Evolutionary conservation across 2,888 invertebrate species (phyloP), one percentile per base, ranked within the genome.

Genomic region (Stenchaetothrips biformis): DNA sequence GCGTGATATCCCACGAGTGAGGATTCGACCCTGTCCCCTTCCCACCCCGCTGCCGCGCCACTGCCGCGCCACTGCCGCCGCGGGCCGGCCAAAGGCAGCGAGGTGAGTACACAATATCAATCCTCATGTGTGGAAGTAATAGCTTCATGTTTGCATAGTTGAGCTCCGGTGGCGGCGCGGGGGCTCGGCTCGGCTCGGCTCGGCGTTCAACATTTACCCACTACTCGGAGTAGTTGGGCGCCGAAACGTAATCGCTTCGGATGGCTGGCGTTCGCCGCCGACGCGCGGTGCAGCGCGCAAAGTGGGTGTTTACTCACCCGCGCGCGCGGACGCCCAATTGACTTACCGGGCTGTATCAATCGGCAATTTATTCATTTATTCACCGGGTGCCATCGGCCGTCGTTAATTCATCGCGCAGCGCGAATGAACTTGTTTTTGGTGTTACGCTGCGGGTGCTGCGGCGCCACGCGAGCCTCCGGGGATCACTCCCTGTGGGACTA

Each of bases 41-140:
- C 59, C 59, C 16, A 2, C 16, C 6, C 53, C 53, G 2, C 67
- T 21, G 21, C 67, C 9, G 2, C 67, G 67, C 67, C 11, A 9
- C 25, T 8, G 3, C 67, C 1, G 2, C 37, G 37, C 37, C 37
- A 4, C 37, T 4, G 37, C 37, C 37, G 37, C 37, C 37, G 37
- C 37, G 37, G 37, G 37, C 37, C 37, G 37, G 37, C 37, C 37
- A 37, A 37, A 37, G 21, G 67, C 67, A 4, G 11, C 67, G 25
- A 25, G 21, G 21, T 74, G 67, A 11, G 67, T 74, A 74, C 67
- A 74, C 67, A 74, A 67, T 21, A n/a, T 21, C 25, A 18, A 67
- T 21, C 21, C 67, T 21, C 67, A 25, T 74, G 67, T 21, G 67
- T n/a, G 25, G 67, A 25, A 74, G 67, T 74, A 74, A 74, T 74